Conservation (phyloP, 2,888 invertebrate genomes). For the Tetramorium bicarinatum region DNA sequence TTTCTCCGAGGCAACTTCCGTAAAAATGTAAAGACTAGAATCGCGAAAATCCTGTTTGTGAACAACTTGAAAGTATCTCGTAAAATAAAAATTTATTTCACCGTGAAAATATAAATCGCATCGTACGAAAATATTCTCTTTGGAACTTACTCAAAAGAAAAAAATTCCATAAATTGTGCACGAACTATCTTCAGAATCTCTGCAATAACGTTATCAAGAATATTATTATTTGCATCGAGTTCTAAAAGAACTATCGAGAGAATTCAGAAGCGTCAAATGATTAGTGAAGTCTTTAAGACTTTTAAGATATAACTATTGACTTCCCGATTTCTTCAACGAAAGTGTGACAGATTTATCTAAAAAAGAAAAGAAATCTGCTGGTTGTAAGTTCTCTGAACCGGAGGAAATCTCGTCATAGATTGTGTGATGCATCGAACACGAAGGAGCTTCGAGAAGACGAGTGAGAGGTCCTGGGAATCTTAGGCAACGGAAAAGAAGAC, state of each 20-base stretch:
- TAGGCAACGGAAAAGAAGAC: conserved; percentile 52
- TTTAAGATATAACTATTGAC: not conserved
- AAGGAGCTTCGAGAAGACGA: conserved; percentile 52
- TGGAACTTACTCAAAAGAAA: not conserved
- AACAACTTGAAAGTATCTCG: conserved; percentile 21
- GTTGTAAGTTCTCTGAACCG: not conserved
- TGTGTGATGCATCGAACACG: conserved; percentile 60
- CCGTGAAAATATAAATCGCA: conserved; percentile 29
- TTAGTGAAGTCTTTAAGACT: not conserved
- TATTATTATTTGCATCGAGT: not conserved
- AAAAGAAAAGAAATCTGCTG: not conserved
- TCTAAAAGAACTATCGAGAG: not conserved
- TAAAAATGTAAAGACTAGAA: conserved; percentile 2
- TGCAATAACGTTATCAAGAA: not conserved
- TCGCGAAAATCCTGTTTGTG: conserved; percentile 29
- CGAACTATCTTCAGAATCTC: not conserved
- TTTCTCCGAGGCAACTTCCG: conserved; percentile 17
- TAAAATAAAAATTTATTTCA: conserved; percentile 22
- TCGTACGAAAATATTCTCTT: not conserved
- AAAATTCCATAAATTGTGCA: not conserved
- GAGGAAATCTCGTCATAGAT: not conserved
- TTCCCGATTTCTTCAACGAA: not conserved
- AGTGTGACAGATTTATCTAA: not conserved
- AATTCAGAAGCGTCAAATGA: not conserved
- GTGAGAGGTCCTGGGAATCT: conserved; percentile 63